Base-by-base conservation (phyloP, 1,140 invertebrate species). In the Microplitis demolitor region DNA sequence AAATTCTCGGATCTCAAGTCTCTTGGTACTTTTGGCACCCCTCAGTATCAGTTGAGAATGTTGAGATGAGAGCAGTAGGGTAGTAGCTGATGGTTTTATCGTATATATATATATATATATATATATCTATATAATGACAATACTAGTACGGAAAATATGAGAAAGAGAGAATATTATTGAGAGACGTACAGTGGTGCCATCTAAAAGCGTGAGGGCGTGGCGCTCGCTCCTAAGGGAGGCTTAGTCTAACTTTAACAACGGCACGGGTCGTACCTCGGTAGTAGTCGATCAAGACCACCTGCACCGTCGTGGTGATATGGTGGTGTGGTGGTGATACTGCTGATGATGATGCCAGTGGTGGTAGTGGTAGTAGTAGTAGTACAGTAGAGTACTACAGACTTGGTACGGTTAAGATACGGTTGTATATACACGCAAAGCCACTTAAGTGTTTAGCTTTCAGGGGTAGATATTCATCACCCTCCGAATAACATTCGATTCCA, bases 161-260 rank as follows among this genome's bases (percentile, higher is more conserved):
- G 11, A 45, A 45, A 45, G 39, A 45, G 39, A 45, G 5, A 45
- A 45, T 45, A 45, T 53, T 67, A 53, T 45, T 45, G 39, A 45
- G 39, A 45, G 39, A 45, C 35, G 51, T 11, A 31, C 45, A 69
- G 83, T 80, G 80, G 78, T 82, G 81, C 83, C 82, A 82, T 82
- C 85, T 87, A 79, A 81, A 82, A 78, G 5, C 14, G 82, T 34
- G 82, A 88, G 88, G 87, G 86, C 84, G 88, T 84, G 87, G 85
- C 80, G 82, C 79, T 78, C 79, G 82, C 81, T 76, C 79, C 75
- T 35, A 61, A 9, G 35, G 9, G 34, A 33, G 14, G 56, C 62
- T 68, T 75, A 75, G 74, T 80, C 78, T 76, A 79, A 73, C 56
- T 67, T 71, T 67, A 78, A 72, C 80, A 70, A 78, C 79, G 69